Percentiles rank a stretch among this genome's conserved stretches.
Conservation (phyloP, 2,113 vertebrate genomes). For the Rissa tridactyla region DNA sequence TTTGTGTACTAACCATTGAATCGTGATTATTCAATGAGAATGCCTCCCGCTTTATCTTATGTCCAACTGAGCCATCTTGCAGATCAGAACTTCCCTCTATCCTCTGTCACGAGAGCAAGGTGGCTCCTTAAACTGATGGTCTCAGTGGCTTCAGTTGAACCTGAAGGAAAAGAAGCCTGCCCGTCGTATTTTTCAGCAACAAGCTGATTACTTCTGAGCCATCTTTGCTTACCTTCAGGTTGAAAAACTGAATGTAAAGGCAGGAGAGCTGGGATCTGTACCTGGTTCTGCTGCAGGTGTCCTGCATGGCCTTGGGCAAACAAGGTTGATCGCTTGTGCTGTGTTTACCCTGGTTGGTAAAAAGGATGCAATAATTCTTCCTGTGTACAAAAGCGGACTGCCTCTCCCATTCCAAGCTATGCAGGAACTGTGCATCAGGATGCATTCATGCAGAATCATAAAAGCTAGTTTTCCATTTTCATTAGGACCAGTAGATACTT, state of each 20-base stretch:
- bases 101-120: neutral
- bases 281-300: neutral
- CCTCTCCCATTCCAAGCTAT: neutral
- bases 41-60: neutral
- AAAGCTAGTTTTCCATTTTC: neutral
- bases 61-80: neutral
- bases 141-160: neutral
- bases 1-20: neutral
- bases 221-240: neutral
- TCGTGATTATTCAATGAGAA: neutral
- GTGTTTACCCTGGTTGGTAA: neutral
- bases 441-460: neutral
- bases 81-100: neutral
- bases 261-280: neutral
- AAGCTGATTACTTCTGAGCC: neutral
- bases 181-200: neutral
- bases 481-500: neutral
- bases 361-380: neutral
- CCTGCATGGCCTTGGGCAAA: neutral
- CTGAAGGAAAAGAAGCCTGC: neutral
- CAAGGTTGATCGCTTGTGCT: too few relatives aligned
- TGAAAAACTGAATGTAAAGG: neutral
- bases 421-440: neutral
- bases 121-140: neutral
- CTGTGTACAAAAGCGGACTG: neutral